These are phyloP conservation scores for Aurelia coerulea DNA, from an alignment of 30 jellyfish, hydroid and myxozoan species.

Conservation along the genomic window DNA sequence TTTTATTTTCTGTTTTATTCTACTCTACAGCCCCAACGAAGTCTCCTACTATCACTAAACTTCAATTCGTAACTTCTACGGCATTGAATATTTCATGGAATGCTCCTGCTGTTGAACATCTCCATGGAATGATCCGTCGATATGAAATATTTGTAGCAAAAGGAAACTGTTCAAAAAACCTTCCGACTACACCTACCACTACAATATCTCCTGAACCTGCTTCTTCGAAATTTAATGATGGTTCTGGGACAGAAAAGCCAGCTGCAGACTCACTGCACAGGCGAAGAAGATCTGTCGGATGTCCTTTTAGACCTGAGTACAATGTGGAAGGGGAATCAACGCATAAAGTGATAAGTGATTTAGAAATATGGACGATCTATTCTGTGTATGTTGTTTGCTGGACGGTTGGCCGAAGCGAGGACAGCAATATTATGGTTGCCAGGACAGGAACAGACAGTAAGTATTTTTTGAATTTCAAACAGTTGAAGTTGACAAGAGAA, in stretches of 20 bases:
- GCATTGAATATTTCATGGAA: constrained; percentile 39
- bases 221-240: constrained; percentile 9
- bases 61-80: constrained; percentile 14
- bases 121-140: constrained; percentile 20
- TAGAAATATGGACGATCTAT: constrained; percentile 43
- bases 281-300: neutral
- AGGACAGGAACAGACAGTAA: constrained; percentile 43
- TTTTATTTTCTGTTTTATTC: neutral
- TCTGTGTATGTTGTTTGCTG: constrained; percentile 41
- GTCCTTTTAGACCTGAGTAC: neutral
- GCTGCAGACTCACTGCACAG: neutral
- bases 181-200: constrained; percentile 1
- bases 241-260: neutral
- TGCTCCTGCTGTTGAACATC: constrained; percentile 25
- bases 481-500: neutral
- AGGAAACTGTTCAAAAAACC: neutral
- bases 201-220: neutral
- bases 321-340: neutral
- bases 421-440: neutral
- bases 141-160: constrained; percentile 12
- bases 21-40: constrained; percentile 47
- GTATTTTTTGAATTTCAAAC: neutral
- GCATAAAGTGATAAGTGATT: neutral
- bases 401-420: constrained; percentile 35
- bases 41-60: constrained; percentile 6